phyloP scores from a whole-genome alignment of 2,797 vertebrate species.

The Myripristis jacobus region DNA sequence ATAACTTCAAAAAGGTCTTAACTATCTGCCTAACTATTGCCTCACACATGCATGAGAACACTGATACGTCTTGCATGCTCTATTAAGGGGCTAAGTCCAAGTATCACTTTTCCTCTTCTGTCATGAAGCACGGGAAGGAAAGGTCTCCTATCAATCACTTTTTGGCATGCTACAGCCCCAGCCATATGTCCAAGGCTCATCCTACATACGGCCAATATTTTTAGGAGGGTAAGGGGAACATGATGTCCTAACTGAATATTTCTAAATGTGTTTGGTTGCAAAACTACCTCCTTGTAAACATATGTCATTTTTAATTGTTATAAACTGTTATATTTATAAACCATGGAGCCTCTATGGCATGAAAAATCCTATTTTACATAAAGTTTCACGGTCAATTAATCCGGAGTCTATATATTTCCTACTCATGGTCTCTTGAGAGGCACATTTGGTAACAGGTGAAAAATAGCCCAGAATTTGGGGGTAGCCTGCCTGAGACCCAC shows the following conservation, averaged over 20 bases:
- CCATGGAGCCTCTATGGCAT: neutral
- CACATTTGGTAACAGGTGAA: neutral
- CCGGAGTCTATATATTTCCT: neutral
- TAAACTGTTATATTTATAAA: neutral
- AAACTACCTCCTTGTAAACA: neutral
- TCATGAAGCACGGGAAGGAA: conserved; percentile 30
- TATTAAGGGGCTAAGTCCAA: conserved; percentile 19
- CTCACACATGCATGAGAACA: neutral
- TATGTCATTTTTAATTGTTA: neutral
- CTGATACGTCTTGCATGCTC: conserved; percentile 10
- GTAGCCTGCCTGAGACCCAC: neutral
- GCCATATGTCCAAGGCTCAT: conserved; percentile 35
- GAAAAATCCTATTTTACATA: neutral
- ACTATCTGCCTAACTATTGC: too few relatives aligned
- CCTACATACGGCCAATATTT: conserved; percentile 41
- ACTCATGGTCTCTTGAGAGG: neutral
- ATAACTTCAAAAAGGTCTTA: conserved; percentile 9
- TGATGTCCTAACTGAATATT: conserved; percentile 38
- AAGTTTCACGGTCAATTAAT: neutral
- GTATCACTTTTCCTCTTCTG: conserved; percentile 48
- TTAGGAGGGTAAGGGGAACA: conserved; percentile 44
- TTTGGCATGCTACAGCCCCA: conserved; percentile 45
- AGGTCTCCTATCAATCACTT: conserved; percentile 48
- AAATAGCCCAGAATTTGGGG: neutral
- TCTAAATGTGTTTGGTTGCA: conserved; percentile 9